Conservation (phyloP, 2,888 invertebrate genomes). For the Neocrepidodera transversa region DNA sequence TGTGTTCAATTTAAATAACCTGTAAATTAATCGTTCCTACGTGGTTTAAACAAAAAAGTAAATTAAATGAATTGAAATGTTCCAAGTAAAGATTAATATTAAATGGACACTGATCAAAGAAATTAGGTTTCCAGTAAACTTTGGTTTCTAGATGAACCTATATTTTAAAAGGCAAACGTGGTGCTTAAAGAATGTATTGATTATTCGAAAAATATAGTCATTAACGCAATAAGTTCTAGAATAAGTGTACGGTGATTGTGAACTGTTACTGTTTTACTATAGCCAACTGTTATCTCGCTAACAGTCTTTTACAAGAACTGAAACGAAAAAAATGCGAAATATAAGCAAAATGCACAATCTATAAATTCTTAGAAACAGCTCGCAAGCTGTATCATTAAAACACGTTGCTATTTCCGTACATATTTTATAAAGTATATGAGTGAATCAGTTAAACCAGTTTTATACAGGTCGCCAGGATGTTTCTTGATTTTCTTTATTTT, state of each 20-base stretch:
- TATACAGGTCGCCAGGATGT: slow-evolving; percentile 33
- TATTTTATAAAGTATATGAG: slow-evolving; percentile 32
- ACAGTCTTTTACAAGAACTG: background rate
- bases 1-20: background rate
- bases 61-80: background rate
- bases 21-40: background rate
- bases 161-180: background rate
- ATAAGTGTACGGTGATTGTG: background rate
- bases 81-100: background rate
- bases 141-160: background rate
- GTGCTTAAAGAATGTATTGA: too few species aligned
- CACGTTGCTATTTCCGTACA: slow-evolving; percentile 38
- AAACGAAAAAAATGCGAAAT: slow-evolving; percentile 2
- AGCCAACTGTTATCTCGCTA: background rate
- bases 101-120: background rate
- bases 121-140: background rate
- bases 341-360: slow-evolving; percentile 18
- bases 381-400: slow-evolving; percentile 34
- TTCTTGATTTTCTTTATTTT: slow-evolving; percentile 28
- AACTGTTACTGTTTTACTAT: background rate
- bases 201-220: too few species aligned
- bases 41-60: too few species aligned
- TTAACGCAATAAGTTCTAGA: too few species aligned
- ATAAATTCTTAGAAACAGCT: slow-evolving; percentile 29
- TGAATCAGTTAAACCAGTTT: slow-evolving; percentile 39